Evolutionary conservation across 1,140 invertebrate genomes (phyloP).

Genomic region (Trichonephila inaurata): DNA sequence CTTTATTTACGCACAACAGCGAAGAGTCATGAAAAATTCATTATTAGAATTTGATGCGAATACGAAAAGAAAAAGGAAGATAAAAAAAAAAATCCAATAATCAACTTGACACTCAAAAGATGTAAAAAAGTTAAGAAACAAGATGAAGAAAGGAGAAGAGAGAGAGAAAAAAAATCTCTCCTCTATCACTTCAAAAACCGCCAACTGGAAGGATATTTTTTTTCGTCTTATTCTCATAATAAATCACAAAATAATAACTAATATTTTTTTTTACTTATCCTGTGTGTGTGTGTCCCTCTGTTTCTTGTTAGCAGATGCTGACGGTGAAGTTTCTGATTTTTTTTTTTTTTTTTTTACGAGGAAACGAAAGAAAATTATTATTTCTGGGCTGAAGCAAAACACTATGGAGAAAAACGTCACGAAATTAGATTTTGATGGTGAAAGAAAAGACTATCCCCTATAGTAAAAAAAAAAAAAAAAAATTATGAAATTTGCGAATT

Average conservation of each 20-base stretch:
- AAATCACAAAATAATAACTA: constrained; percentile 61
- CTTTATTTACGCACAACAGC: not conserved
- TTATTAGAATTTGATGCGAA: constrained; percentile 19
- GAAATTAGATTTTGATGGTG: constrained; percentile 62
- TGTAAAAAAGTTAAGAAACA: not conserved
- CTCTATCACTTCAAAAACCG: constrained; percentile 3
- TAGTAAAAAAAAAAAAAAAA: not conserved
- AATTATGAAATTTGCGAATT: not conserved
- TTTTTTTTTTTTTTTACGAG: not conserved
- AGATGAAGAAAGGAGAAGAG: not conserved
- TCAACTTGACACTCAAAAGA: not conserved
- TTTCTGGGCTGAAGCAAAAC: not conserved
- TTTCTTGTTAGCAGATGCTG: constrained; percentile 33
- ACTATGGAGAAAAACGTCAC: not conserved
- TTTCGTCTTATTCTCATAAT: constrained; percentile 25
- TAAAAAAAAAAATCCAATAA: not conserved
- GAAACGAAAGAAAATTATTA: constrained; percentile 32
- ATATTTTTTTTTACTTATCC: not conserved
- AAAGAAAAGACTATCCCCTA: not conserved
- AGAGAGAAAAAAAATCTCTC: not conserved
- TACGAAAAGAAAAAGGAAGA: not conserved
- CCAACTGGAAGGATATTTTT: not conserved
- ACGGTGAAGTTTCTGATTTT: constrained; percentile 18
- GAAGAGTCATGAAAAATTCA: constrained; percentile 32
- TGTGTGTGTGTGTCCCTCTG: not conserved